Evolutionary conservation across 2,797 vertebrate genomes (phyloP).

Genomic region (Percopsis omiscomaycus): DNA sequence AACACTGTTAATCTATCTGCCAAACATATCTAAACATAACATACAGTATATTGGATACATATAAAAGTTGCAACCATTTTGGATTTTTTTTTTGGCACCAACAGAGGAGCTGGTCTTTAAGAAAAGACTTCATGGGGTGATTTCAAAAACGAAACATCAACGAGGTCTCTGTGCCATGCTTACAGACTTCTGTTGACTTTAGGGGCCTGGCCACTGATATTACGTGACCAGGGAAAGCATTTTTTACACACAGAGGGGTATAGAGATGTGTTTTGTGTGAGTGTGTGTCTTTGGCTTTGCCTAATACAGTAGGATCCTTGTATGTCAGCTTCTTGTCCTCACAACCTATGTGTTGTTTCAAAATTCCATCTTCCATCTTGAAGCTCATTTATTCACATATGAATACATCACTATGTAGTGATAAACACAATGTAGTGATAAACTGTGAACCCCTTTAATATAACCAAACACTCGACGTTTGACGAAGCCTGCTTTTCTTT

Average conservation of each 20-base stretch:
- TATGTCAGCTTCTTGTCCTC: neutral
- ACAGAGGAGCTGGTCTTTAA: conserved; percentile 8
- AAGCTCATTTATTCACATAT: too few species aligned
- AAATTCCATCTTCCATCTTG: too few species aligned
- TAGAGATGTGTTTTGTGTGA: conserved; percentile 4
- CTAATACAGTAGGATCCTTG: neutral
- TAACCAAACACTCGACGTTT: conserved; percentile 26
- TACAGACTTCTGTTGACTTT: conserved; percentile 13
- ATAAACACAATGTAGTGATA: conserved; percentile 14
- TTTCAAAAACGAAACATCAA: conserved; percentile 32
- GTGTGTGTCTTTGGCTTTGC: neutral
- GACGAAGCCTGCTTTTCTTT: conserved; percentile 11
- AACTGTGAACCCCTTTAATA: conserved; percentile 22
- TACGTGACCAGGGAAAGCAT: conserved; percentile 9
- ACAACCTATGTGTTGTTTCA: conserved; percentile 7
- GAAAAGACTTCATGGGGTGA: conserved; percentile 5
- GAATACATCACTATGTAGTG: conserved; percentile 30
- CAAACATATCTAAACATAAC: neutral
- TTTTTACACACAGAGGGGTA: neutral
- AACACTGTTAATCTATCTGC: too few species aligned
- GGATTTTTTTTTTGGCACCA: conserved; percentile 13
- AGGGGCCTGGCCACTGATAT: conserved; percentile 13
- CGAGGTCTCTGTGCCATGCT: conserved; percentile 15
- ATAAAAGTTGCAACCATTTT: neutral
- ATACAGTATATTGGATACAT: neutral